Conservation (phyloP, 2,888 invertebrate species). For the Plebejus argus region DNA sequence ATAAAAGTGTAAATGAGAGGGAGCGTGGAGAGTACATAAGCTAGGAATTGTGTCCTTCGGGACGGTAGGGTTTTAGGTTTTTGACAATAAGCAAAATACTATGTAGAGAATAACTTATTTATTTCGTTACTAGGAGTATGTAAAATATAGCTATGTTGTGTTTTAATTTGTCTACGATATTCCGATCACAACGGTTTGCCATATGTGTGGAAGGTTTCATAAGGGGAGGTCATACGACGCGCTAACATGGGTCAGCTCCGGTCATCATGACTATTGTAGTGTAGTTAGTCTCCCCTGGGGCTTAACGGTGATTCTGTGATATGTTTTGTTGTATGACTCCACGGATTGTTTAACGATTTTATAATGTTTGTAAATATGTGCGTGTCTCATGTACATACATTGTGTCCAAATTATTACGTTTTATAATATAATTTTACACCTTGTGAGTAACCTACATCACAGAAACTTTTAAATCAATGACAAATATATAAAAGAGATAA, state of each 20-base stretch:
- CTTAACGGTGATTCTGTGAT: constrained; percentile 1
- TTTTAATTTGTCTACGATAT: constrained; percentile 74
- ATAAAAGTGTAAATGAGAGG: constrained; percentile 25
- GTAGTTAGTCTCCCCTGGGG: background rate
- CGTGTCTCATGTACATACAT: constrained; percentile 61
- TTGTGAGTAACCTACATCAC: constrained; percentile 50
- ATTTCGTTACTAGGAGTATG: constrained; percentile 77
- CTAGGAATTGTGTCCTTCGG: constrained; percentile 56
- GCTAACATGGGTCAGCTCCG: background rate
- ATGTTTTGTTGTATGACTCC: constrained; percentile 44
- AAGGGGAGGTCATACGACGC: constrained; percentile 14
- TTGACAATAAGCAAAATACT: constrained; percentile 77
- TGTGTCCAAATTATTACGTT: constrained; percentile 45
- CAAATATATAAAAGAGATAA: constrained; percentile 50
- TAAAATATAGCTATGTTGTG: constrained; percentile 77
- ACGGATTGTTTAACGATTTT: constrained; percentile 49
- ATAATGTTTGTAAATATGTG: constrained; percentile 65
- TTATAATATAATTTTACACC: constrained; percentile 36
- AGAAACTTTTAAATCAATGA: constrained; percentile 47
- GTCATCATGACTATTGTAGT: background rate
- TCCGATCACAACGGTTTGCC: constrained; percentile 71
- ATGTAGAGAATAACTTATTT: constrained; percentile 75
- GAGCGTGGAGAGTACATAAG: constrained; percentile 55
- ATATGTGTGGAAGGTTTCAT: constrained; percentile 74
- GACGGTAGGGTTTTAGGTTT: constrained; percentile 61